Evolutionary conservation across 2,888 invertebrate species (phyloP).

Genomic region (Metalampra italica): DNA sequence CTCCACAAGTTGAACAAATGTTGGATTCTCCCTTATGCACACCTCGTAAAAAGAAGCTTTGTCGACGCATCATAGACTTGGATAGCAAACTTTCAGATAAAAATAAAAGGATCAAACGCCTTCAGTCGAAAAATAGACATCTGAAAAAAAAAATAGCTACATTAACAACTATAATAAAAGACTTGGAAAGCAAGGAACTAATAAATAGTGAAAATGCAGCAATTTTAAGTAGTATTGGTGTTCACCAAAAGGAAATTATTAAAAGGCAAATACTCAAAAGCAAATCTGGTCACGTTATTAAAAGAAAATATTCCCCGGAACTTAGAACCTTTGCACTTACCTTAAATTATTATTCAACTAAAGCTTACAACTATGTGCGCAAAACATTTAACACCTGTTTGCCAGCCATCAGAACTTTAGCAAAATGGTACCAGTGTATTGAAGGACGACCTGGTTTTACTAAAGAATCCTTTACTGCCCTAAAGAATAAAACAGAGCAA

Average conservation of each 20-base stretch:
- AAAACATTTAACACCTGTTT: constrained; percentile 18
- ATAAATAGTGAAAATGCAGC: constrained; percentile 6
- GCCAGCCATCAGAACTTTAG: constrained; percentile 12
- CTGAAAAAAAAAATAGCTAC: constrained; percentile 6
- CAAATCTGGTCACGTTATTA: constrained; percentile 3
- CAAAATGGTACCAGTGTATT: constrained; percentile 20
- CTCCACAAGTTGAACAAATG: too few relatives aligned
- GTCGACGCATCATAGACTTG: too few relatives aligned
- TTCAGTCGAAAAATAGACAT: constrained; percentile 7
- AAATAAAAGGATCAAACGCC: constrained; percentile 6
- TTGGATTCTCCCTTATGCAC: too few relatives aligned
- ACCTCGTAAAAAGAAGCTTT: too few relatives aligned
- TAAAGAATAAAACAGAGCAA: constrained; percentile 9
- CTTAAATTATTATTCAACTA: constrained; percentile 12
- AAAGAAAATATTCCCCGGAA: constrained; percentile 7
- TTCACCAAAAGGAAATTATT: constrained; percentile 8
- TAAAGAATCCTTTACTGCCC: constrained; percentile 13
- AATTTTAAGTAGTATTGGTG: constrained; percentile 7
- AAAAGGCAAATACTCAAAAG: constrained; percentile 2
- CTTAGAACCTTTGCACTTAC: constrained; percentile 9
- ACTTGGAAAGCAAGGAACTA: constrained; percentile 3
- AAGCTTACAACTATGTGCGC: constrained; percentile 23
- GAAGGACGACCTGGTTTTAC: constrained; percentile 20
- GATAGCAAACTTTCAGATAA: background rate
- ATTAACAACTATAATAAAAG: constrained; percentile 1